A percentile compares a stretch with the other conserved stretches of the same genome.
Conservation (phyloP, 1,140 invertebrate species). For the Zaprionus inermis region DNA sequence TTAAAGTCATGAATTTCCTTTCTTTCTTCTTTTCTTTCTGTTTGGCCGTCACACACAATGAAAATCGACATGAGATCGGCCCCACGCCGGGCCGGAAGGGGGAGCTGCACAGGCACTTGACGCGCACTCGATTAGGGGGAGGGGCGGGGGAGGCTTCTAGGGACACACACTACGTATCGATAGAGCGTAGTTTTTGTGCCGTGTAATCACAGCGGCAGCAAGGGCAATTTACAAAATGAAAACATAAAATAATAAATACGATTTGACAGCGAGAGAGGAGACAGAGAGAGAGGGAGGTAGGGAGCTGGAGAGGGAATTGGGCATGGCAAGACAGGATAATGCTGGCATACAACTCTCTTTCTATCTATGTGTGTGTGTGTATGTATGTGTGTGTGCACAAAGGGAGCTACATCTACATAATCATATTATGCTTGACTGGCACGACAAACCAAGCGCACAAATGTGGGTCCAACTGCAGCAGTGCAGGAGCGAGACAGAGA, state of each 20-base stretch:
- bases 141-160: slow-evolving; percentile 16
- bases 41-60: slow-evolving; percentile 47
- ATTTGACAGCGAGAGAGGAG: slow-evolving; percentile 63
- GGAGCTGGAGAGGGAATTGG: not conserved
- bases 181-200: slow-evolving; percentile 76
- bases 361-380: slow-evolving; percentile 18
- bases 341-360: slow-evolving; percentile 10
- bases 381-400: slow-evolving; percentile 13
- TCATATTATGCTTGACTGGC: slow-evolving; percentile 82
- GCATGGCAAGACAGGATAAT: slow-evolving; percentile 18
- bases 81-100: not conserved
- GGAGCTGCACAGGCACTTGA: slow-evolving; percentile 60
- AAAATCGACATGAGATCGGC: slow-evolving; percentile 28
- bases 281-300: not conserved
- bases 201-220: slow-evolving; percentile 71
- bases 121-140: slow-evolving; percentile 74
- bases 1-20: slow-evolving; percentile 32
- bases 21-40: slow-evolving; percentile 22
- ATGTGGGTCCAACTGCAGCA: slow-evolving; percentile 77
- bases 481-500: slow-evolving; percentile 4
- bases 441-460: slow-evolving; percentile 81
- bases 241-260: slow-evolving; percentile 82
- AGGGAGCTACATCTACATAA: slow-evolving; percentile 72
- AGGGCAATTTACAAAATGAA: slow-evolving; percentile 81
- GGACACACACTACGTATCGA: slow-evolving; percentile 59